These are phyloP conservation scores for Homarus gammarus DNA, from an alignment of 2,888 invertebrate genomes.

Conservation along the genomic window DNA sequence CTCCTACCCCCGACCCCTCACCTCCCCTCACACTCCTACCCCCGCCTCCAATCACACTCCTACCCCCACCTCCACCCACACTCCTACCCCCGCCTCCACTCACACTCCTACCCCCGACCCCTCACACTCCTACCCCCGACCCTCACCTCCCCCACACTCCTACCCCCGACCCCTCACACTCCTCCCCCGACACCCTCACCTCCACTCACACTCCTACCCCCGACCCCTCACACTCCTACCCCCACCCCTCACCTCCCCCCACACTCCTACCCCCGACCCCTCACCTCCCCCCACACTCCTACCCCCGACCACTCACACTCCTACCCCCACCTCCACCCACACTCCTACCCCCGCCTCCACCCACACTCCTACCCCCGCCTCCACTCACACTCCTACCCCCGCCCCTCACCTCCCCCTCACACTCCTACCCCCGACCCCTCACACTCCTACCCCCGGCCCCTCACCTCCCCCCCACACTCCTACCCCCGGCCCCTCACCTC, in stretches of 20 bases:
- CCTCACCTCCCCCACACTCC: background rate
- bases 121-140: background rate
- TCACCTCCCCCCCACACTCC: too few relatives aligned
- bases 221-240: background rate
- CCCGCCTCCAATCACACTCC: too few relatives aligned
- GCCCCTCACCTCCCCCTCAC: too few relatives aligned
- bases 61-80: background rate
- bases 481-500: too few relatives aligned
- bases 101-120: background rate
- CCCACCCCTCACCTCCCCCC: too few relatives aligned
- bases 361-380: too few relatives aligned
- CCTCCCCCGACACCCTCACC: too few relatives aligned
- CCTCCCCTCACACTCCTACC: background rate
- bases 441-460: too few relatives aligned
- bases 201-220: background rate
- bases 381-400: too few relatives aligned
- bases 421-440: too few relatives aligned
- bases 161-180: background rate
- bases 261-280: too few relatives aligned
- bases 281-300: too few relatives aligned
- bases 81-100: background rate
- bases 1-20: background rate
- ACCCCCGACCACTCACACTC: background rate
- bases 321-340: background rate
- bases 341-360: background rate